A percentile compares a stretch with the other conserved stretches of the same genome.
These are phyloP conservation scores for Antheraea mylitta DNA, from an alignment of 1,140 invertebrate genomes.

Conservation along the genomic window DNA sequence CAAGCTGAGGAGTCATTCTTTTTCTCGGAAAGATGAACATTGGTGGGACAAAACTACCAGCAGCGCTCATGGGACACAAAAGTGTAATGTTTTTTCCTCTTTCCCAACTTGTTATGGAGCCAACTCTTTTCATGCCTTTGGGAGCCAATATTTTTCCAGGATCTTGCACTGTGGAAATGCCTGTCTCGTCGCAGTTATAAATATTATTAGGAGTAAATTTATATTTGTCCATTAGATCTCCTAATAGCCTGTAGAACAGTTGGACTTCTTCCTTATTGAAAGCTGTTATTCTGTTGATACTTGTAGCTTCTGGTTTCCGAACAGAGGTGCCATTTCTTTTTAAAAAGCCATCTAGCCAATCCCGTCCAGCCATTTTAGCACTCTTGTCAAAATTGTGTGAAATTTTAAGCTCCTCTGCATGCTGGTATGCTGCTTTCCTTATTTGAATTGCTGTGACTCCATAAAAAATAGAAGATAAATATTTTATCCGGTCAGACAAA, in stretches of 20 bases:
- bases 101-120: constrained; percentile 50
- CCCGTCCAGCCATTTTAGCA: too few relatives aligned
- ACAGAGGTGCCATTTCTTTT: too few relatives aligned
- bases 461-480: constrained; percentile 17
- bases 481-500: constrained; percentile 17
- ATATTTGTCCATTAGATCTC: constrained; percentile 38
- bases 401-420: constrained; percentile 24
- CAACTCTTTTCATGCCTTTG: constrained; percentile 24
- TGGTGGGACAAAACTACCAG: constrained; percentile 19
- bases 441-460: constrained; percentile 21
- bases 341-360: too few relatives aligned
- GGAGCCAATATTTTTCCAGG: constrained; percentile 37
- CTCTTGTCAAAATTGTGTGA: too few relatives aligned
- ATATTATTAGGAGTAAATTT: constrained; percentile 16
- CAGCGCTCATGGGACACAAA: constrained; percentile 37
- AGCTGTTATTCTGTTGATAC: too few relatives aligned
- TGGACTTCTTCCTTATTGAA: too few relatives aligned
- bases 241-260: too few relatives aligned
- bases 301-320: too few relatives aligned
- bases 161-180: constrained; percentile 37
- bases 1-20: constrained; percentile 38
- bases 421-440: constrained; percentile 20
- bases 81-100: constrained; percentile 36
- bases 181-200: constrained; percentile 46
- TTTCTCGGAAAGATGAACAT: constrained; percentile 60